Conservation (phyloP, 2,888 invertebrate genomes). For the Tetranychus truncatus region DNA sequence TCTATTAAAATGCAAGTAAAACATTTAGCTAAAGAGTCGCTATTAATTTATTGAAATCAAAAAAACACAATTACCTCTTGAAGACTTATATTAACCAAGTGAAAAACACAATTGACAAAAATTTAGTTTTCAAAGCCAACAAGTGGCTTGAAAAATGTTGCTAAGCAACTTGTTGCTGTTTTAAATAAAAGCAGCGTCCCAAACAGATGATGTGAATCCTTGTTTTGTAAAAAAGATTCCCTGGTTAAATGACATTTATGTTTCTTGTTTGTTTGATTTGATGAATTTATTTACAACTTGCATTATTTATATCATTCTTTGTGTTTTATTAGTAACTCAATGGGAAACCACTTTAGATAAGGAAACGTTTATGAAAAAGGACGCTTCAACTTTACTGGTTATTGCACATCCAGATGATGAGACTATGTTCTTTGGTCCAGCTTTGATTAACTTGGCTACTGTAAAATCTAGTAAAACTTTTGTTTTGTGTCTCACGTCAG, state of each 20-base stretch:
- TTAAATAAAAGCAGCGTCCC: no score
- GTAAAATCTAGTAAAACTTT: slow-evolving; percentile 41
- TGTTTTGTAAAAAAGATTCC: no score
- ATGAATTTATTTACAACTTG: not conserved
- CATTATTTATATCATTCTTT: not conserved
- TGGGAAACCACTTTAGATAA: not conserved
- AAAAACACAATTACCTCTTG: no score
- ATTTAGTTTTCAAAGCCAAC: no score
- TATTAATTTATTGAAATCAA: no score
- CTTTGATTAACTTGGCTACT: slow-evolving; percentile 27
- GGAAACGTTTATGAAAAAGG: not conserved
- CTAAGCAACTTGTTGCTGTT: no score
- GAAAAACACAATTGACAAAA: no score
- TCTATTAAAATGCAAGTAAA: no score
- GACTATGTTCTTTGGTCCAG: slow-evolving; percentile 93
- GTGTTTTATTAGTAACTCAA: not conserved
- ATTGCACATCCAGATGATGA: slow-evolving; percentile 96
- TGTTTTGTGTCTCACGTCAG: slow-evolving; percentile 65
- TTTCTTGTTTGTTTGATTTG: not conserved
- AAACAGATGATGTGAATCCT: no score
- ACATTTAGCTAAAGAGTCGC: no score
- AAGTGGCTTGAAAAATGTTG: no score
- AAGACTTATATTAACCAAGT: no score
- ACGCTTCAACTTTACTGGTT: slow-evolving; percentile 42
- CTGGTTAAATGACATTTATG: not conserved